Base-by-base conservation (phyloP, 2,113 vertebrate genomes). In the Alaudala cheleensis region DNA sequence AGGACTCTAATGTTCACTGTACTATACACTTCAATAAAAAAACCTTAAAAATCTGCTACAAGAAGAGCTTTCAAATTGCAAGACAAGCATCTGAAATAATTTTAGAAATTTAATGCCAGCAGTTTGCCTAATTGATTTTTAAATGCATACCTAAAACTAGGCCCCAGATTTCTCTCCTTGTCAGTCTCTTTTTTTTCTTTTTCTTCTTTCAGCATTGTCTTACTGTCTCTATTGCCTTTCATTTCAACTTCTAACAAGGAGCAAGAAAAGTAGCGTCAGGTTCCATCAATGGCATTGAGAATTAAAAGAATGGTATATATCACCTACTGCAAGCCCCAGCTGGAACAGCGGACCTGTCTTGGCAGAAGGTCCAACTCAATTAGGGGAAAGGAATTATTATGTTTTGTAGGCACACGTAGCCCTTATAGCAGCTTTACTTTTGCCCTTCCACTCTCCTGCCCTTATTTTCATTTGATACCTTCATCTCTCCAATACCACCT, bases 91-190 rank as follows among this genome's bases (percentile, higher is more conserved):
- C 47, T 70, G 67, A 96, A 95, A 84, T 58, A 83, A 92, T 93
- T 95, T 92, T 88, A 84, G 86, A 92, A 92, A 82, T 18, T 45
- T 77, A 79, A 94, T 77, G 71, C 37, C 70, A 85, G 62, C 25
- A 88, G 66, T 85, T 82, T 88, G 74, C 58, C 54, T 85, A 90
- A 93, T 49, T 90, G 79, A 96, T 87, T 94, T 95, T 94, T 80
- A 95, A 93, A 96, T 90, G 37, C 45, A 33, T 60, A 65, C 70
- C 66, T 86, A 93, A 92, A 96, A 69, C 91, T 50, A 86, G 69
- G 64, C 60, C 64, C 84, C 51, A 42, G 54, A 86, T 83, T 86
- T 92, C 60, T 90, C 72, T 73, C 54, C 62, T 45, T 86, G 79
- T 64, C 79, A 93, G 40, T 61, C 8, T 14, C 4, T 50, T 4